Evolutionary conservation across 2,888 invertebrate genomes (phyloP), one percentile per base, ranked within the genome.

Genomic region (Orgyia antiqua): DNA sequence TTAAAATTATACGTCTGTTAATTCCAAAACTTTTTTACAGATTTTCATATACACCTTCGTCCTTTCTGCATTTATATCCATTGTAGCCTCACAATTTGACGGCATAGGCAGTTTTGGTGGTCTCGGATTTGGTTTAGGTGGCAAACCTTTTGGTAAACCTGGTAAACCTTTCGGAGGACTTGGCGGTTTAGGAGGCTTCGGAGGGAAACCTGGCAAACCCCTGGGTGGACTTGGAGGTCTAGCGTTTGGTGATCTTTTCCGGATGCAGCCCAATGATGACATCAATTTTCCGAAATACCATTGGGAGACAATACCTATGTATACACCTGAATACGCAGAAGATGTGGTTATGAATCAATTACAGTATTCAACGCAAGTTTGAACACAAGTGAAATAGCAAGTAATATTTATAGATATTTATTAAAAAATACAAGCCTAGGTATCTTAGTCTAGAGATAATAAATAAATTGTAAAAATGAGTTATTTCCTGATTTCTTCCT

Each of bases 31-130:
- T 3, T 29, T 11, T 24, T 39, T 13, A 31, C 33, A 49, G 49
- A 12, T 45, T n/a, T 6, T 29, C 4, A 26, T 44, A 18, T 20
- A 35, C 4, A 29, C 34, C 8, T 13, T 33, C 5, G 11, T 45
- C 9, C 13, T 49, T 18, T 29, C 24, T 1, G 31, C 31, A 4
- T 21, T 42, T 4, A 10, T 31, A 8, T 27, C 29, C 1, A 13
- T 10, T 3, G 31, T 24, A 4, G 24, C 32, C 10, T 38, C 39
- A 0, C 45, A 49, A 13, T 37, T 28, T 12, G 46, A 50, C 0
- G 53, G 50, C 1, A 49, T 38, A 4, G 51, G 48, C 28, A 31
- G 4, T 26, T 40, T 27, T 10, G 31, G 26, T 10, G 8, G 4
- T 11, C 2, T 25, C 7, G 27, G 27, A 10, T 23, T 17, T 8